phyloP scores from a whole-genome alignment of 2,113 vertebrate species.

The Piprites chloris region DNA sequence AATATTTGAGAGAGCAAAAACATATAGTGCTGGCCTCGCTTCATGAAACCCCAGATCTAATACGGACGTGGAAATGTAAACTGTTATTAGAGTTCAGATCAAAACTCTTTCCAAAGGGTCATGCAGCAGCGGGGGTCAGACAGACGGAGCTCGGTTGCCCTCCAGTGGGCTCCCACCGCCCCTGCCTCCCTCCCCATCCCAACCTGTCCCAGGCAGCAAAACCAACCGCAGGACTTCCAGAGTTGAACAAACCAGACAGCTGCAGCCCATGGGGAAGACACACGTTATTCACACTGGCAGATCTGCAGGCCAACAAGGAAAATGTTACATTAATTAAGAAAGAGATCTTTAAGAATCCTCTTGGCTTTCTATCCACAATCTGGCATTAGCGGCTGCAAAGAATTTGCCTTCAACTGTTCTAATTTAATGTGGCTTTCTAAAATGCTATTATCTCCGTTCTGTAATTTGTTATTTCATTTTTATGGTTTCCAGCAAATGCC shows the following conservation, averaged over 20 bases:
- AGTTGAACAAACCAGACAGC: not conserved
- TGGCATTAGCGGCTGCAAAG: not conserved
- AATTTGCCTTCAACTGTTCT: constrained; percentile 38
- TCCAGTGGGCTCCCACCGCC: constrained; percentile 63
- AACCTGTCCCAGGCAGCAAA: not conserved
- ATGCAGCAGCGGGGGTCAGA: not conserved
- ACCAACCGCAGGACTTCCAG: not conserved
- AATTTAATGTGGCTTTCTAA: constrained; percentile 49
- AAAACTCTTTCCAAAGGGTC: not conserved
- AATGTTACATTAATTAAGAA: constrained; percentile 5
- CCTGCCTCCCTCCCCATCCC: not conserved
- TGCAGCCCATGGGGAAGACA: not conserved
- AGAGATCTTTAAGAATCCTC: not conserved
- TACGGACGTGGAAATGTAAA: constrained; percentile 34
- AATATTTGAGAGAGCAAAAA: constrained; percentile 62
- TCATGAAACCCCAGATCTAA: constrained; percentile 40
- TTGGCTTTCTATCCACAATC: not conserved
- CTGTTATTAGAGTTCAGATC: not conserved
- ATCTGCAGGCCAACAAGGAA: not conserved
- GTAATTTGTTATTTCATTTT: constrained; percentile 47
- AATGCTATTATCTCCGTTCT: constrained; percentile 37
- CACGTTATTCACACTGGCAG: not conserved
- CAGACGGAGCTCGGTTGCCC: constrained; percentile 71
- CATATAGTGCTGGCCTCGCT: constrained; percentile 38
- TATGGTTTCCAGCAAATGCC: constrained; percentile 39